Evolutionary conservation across 2,113 vertebrate genomes (phyloP), one percentile per base, ranked within the genome.

Genomic region (Cathartes aura): DNA sequence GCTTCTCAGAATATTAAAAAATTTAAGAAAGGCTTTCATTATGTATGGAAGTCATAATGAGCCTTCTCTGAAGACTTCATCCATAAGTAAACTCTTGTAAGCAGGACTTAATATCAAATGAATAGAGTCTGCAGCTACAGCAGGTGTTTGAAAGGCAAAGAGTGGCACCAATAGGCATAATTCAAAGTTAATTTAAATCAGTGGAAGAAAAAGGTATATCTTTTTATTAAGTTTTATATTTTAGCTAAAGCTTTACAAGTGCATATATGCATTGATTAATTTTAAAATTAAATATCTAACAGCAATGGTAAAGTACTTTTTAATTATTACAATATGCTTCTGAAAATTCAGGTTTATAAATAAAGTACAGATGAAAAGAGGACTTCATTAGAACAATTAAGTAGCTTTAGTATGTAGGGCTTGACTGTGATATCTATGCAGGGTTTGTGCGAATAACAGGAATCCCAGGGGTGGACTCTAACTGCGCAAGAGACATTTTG

Each of bases 71-170:
- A 96, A 93, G 87, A 80, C 22, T 89, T 96, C 48, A 92, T 92
- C 87, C 87, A 50, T 91, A 96, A 93, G 90, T 87, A 93, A 96
- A 71, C 68, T 87, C 47, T 72, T 73, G 38, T 95, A 92, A 93
- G 70, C 58, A 87, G 71, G 32, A 80, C 63, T 86, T 94, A 90
- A 93, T 96, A 76, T 84, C 34, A 56, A 76, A 86, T 86, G 40
- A 95, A 76, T 55, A 75, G 23, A 80, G 50, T 87, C 52, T 94
- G 71, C 45, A 82, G 75, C 34, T 93, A 70, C 47, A 91, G 59
- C 50, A 90, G 56, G 58, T 93, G 66, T 82, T 89, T 64, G 32
- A 76, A 95, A 92, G 62, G 72, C 81, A 92, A 75, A 85, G 73
- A 48, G 47, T 81, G 73, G 56, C 89, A 92, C 64, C 48, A 92